Evolutionary conservation across 1,140 invertebrate species (phyloP), one percentile per base, ranked within the genome.

Genomic region (Polypedilum pembai): DNA sequence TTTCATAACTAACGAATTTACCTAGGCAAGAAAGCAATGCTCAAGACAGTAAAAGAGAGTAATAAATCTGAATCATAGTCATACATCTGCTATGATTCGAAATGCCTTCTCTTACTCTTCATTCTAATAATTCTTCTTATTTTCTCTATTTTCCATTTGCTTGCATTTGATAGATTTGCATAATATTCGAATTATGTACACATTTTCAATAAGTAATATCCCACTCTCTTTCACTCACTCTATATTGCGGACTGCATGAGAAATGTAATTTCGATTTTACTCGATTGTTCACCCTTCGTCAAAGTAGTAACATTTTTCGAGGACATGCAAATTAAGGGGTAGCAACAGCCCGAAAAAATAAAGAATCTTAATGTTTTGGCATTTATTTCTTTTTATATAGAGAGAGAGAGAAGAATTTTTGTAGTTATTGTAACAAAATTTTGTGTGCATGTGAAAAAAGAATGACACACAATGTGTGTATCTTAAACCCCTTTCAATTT

Each of bases 51-150:
- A 56, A 56, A 15, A 3, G 15, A 56, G 12, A 56, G 45, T 56
- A 56, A 56, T 56, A 56, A 56, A 56, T 56, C 45, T 56, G 45
- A n/a, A 56, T 56, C 45, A 56, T n/a, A 56, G 45, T 56, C 45
- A 56, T 56, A 56, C 45, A 56, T 56, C 45, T 56, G 45, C 45
- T 56, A 56, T 56, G 45, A 56, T 56, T 56, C 45, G 45, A 56
- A 56, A 56, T 56, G 45, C 45, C 45, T 56, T 56, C 45, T 56
- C 41, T n/a, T n/a, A n/a, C n/a, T n/a, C 12, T 56, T n/a, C 15
- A 45, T 12, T 45, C 8, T 12, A 45, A 45, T 12, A 45, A 45
- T 12, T 45, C 41, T 45, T 15, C 41, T 45, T 45, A 8, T 15
- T 45, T 45, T 45, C 15, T 45, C 15, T 45, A 56, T 56, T 56